Evolutionary conservation across 1,140 invertebrate species (phyloP).

Genomic region (Drosophila rufa): DNA sequence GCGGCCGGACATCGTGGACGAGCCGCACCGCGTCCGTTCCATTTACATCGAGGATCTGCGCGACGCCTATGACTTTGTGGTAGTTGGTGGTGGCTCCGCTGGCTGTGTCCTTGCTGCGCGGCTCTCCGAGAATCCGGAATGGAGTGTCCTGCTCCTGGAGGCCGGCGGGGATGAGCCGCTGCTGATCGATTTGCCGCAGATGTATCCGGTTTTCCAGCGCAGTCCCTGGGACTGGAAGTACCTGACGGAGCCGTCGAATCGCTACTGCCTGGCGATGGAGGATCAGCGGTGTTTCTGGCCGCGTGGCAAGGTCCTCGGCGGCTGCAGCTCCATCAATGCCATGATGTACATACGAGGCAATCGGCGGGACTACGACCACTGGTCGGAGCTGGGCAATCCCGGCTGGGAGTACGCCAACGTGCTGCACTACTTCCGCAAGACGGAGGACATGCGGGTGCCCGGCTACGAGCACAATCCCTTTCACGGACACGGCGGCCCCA

Average conservation of each 20-base stretch:
- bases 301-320: constrained; percentile 92
- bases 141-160: constrained; percentile 92
- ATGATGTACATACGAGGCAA: constrained; percentile 96
- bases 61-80: constrained; percentile 90
- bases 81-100: constrained; percentile 93
- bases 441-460: constrained; percentile 89
- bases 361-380: constrained; percentile 93
- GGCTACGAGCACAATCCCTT: constrained; percentile 86
- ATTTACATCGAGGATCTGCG: constrained; percentile 85
- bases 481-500: constrained; percentile 89
- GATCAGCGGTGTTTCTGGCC: constrained; percentile 89
- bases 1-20: constrained; percentile 89
- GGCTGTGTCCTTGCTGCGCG: constrained; percentile 92
- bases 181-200: constrained; percentile 90
- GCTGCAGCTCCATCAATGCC: constrained; percentile 93
- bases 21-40: constrained; percentile 86
- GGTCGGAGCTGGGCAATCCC: constrained; percentile 89
- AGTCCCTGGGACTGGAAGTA: constrained; percentile 93
- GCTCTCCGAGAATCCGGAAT: constrained; percentile 89
- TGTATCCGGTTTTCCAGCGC: constrained; percentile 91
- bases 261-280: constrained; percentile 89
- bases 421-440: constrained; percentile 93
- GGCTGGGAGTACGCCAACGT: constrained; percentile 92
- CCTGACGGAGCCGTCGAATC: constrained; percentile 89
- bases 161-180: constrained; percentile 92